Evolutionary conservation across 1,140 invertebrate genomes (phyloP), one percentile per base, ranked within the genome.

Genomic region (Riptortus pedestris): DNA sequence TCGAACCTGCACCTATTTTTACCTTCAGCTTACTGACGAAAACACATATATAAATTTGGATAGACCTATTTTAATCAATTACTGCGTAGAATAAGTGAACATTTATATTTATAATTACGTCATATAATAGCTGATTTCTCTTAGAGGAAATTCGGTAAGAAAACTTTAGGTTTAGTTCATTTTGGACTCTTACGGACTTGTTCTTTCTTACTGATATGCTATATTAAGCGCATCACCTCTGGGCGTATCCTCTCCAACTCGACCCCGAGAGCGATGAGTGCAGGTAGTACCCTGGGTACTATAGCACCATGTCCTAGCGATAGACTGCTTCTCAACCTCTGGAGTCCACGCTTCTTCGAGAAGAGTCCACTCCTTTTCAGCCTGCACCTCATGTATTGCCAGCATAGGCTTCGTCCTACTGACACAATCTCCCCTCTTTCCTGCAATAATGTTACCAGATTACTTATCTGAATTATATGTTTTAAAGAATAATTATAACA

Each of bases 181-280:
- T n/a, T n/a, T n/a, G n/a, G n/a, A n/a, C n/a, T n/a, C n/a, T n/a
- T n/a, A n/a, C n/a, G n/a, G n/a, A n/a, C n/a, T n/a, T n/a, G n/a
- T n/a, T n/a, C n/a, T n/a, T n/a, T n/a, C n/a, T n/a, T n/a, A n/a
- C n/a, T n/a, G n/a, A n/a, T n/a, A n/a, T n/a, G n/a, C n/a, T n/a
- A n/a, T n/a, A n/a, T n/a, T n/a, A n/a, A n/a, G n/a, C n/a, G n/a
- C n/a, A n/a, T 55, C 24, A 55, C 51, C 20, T 82, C 81, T 0
- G 85, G 84, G 72, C 86, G 78, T 73, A 82, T 79, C 43, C 84
- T 75, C 70, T 88, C 85, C 51, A 86, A 69, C 72, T 85, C 83
- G 55, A 76, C 74, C 0, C 83, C 83, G 5, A 84, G 73, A 65
- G 75, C 70, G 0, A 75, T 70, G 55, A 83, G 71, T 63, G 80